A percentile compares a stretch with the other conserved stretches of the same genome.
phyloP scores from a whole-genome alignment of 2,888 invertebrate genomes.

The Drosophila neoperkinsi region DNA sequence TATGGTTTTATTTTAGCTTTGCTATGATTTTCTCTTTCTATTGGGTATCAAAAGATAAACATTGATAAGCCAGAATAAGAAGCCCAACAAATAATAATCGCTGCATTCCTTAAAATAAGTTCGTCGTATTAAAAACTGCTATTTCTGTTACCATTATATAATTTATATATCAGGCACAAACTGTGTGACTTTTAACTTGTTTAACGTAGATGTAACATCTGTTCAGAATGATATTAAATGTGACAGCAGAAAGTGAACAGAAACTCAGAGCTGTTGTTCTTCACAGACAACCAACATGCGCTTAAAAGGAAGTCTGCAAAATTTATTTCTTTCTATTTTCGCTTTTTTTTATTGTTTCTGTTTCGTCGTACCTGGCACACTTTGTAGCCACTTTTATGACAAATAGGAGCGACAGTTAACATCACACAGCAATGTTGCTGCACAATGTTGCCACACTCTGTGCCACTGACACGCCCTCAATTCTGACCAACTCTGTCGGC shows the following conservation, averaged over 20 bases:
- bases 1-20: conserved; percentile 35
- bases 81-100: neutral
- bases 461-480: conserved; percentile 60
- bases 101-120: neutral
- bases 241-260: neutral
- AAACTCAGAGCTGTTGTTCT: neutral
- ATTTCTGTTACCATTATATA: neutral
- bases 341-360: neutral
- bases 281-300: neutral
- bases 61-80: neutral
- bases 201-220: neutral
- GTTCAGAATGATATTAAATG: neutral
- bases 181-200: neutral
- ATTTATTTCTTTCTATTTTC: conserved; percentile 3
- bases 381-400: conserved; percentile 80
- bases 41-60: neutral
- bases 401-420: conserved; percentile 52
- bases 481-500: conserved; percentile 22
- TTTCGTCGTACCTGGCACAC: conserved; percentile 53
- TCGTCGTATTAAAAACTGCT: rapidly evolving
- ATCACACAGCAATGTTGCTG: conserved; percentile 6
- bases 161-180: neutral
- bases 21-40: neutral
- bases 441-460: conserved; percentile 57
- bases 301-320: conserved; percentile 10